phyloP scores from a whole-genome alignment of 2,113 vertebrate species.

The Megaceryle maxima region DNA sequence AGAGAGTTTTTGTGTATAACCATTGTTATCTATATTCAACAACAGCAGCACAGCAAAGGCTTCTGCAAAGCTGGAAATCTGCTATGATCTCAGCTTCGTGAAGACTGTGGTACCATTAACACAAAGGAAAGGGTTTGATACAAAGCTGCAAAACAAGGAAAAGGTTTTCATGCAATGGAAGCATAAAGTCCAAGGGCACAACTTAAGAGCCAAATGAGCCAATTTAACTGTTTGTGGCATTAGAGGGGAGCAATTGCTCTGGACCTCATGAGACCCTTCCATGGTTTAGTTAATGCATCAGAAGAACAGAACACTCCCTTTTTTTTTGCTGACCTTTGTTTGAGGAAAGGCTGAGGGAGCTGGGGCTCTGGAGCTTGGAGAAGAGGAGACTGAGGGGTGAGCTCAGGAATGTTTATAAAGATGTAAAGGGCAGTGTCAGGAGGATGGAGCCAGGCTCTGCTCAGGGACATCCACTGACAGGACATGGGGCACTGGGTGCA shows the following conservation, averaged over 20 bases:
- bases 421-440: no score
- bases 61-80: not conserved
- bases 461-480: no score
- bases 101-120: not conserved
- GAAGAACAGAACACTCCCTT: not conserved
- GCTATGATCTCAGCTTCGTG: not conserved
- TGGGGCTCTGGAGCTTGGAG: no score
- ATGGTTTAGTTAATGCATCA: not conserved
- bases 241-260: not conserved
- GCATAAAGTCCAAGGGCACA: not conserved
- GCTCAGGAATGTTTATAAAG: no score
- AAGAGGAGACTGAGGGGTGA: no score
- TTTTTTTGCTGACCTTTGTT: not conserved
- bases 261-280: not conserved
- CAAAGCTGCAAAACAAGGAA: not conserved
- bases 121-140: not conserved
- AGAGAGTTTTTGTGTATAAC: not conserved
- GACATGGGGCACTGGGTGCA: no score
- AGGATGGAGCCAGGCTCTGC: no score
- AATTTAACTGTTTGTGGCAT: not conserved
- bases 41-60: not conserved
- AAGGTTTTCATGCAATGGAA: not conserved
- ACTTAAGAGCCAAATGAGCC: not conserved
- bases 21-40: not conserved
- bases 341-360: no score